phyloP scores from a whole-genome alignment of 2,797 vertebrate species.

The Florisuga fusca region DNA sequence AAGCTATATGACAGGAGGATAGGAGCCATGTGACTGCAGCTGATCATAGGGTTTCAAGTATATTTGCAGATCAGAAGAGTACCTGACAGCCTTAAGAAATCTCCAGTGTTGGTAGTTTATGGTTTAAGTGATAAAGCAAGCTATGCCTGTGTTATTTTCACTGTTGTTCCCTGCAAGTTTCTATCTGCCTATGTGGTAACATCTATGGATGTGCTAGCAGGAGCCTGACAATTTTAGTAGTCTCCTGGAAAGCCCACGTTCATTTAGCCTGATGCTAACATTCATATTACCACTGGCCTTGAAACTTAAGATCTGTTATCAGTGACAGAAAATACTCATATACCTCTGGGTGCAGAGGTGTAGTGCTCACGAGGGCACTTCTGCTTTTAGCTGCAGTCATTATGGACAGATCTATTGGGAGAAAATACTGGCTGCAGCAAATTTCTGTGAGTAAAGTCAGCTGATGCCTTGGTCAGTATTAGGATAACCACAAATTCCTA shows the following conservation, averaged over 20 bases:
- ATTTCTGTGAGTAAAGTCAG: conserved; percentile 36
- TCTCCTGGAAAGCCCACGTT: background rate
- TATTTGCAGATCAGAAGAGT: background rate
- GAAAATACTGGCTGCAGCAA: background rate
- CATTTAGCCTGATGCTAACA: background rate
- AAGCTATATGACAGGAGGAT: background rate
- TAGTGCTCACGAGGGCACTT: background rate
- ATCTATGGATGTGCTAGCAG: background rate
- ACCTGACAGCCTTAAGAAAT: background rate
- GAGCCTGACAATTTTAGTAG: background rate
- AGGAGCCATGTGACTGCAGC: background rate
- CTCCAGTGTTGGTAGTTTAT: background rate
- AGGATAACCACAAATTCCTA: conserved; percentile 16
- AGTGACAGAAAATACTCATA: background rate
- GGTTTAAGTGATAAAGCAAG: background rate
- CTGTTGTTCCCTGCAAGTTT: background rate
- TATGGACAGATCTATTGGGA: background rate
- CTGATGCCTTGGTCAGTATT: conserved; percentile 19
- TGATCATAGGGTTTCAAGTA: background rate
- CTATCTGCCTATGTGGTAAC: background rate
- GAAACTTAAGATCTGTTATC: background rate
- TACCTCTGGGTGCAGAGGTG: background rate
- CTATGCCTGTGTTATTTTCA: background rate
- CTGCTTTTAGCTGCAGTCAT: conserved; percentile 15
- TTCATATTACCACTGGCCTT: background rate